A percentile compares a stretch with the other conserved stretches of the same genome.
Conservation (phyloP, 2,797 vertebrate species). For the Pipistrellus pygmaeus region DNA sequence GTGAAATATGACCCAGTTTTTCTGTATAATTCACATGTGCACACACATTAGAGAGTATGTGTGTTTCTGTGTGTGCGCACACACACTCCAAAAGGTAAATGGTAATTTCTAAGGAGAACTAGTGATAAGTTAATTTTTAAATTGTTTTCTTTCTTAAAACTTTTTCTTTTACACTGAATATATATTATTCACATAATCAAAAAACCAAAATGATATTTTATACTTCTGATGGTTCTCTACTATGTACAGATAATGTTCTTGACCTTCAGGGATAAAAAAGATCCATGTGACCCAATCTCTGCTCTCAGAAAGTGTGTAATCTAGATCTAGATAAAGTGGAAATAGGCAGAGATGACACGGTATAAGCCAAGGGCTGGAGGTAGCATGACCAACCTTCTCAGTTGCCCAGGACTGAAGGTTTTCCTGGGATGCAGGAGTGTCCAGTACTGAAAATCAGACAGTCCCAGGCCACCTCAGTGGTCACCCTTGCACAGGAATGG, state of each 20-base stretch:
- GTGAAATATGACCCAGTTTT: conserved; percentile 63
- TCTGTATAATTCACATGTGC: conserved; percentile 22
- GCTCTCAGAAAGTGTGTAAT: background rate
- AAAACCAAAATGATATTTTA: background rate
- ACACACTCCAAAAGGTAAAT: background rate
- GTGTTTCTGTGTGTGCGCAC: background rate
- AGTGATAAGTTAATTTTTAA: conserved; percentile 3
- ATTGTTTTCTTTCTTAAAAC: background rate
- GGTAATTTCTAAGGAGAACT: background rate
- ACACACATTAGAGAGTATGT: background rate
- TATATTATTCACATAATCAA: conserved; percentile 12
- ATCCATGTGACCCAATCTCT: background rate
- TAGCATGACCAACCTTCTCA: background rate
- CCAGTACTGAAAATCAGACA: background rate
- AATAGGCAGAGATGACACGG: background rate
- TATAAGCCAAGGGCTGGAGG: background rate
- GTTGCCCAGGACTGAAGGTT: background rate
- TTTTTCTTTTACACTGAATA: background rate
- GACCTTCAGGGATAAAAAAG: background rate
- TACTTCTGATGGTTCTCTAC: background rate
- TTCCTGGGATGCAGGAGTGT: background rate
- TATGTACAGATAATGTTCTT: background rate
- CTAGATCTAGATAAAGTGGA: background rate
- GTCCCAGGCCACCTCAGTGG: background rate
- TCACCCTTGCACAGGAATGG: background rate